Evolutionary conservation across 2,888 invertebrate genomes (phyloP).

Genomic region (Gryllus longicercus): DNA sequence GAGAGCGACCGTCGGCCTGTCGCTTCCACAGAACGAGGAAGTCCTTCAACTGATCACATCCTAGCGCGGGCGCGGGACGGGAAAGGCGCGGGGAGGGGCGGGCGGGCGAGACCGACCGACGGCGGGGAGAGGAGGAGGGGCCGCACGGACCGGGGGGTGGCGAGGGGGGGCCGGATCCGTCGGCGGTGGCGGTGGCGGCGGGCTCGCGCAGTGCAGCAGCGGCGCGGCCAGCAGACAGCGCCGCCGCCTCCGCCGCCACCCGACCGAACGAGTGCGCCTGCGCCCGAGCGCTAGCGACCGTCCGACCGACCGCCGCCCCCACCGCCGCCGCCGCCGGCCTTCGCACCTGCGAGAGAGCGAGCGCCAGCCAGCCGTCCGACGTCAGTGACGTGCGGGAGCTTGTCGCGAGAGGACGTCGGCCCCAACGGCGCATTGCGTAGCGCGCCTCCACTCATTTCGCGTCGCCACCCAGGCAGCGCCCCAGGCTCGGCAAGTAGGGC

Average conservation of each 20-base stretch:
- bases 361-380: too few relatives aligned
- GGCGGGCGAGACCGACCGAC: not conserved
- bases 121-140: not conserved
- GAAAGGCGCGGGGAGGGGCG: not conserved
- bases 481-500: not conserved
- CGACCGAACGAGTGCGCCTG: not conserved
- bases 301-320: not conserved
- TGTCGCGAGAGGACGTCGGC: not conserved
- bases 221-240: not conserved
- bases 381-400: not conserved
- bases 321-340: not conserved
- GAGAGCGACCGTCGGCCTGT: not conserved
- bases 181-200: not conserved
- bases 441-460: too few relatives aligned
- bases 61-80: not conserved
- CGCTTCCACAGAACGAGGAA: conserved; percentile 17
- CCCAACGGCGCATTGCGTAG: too few relatives aligned
- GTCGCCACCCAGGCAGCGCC: not conserved
- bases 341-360: not conserved
- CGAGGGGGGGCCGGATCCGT: not conserved
- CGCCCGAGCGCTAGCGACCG: not conserved
- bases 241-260: not conserved
- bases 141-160: not conserved
- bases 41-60: conserved; percentile 17
- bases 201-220: not conserved